These are phyloP conservation scores for Diaperis boleti DNA, from an alignment of 2,888 invertebrate genomes.

Conservation along the genomic window DNA sequence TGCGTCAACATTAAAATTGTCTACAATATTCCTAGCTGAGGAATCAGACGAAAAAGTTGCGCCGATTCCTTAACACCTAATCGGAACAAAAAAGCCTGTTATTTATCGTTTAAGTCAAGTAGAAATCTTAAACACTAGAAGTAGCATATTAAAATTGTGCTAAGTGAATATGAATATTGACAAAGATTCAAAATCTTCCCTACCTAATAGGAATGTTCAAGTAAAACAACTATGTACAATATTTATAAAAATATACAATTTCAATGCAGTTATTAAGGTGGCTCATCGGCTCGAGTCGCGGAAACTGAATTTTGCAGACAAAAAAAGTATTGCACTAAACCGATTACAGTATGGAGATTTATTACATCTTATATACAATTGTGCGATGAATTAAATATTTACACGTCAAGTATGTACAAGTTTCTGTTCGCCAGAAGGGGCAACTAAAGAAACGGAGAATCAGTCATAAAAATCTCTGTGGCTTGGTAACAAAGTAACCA, in stretches of 20 bases:
- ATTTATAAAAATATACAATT: constrained; percentile 62
- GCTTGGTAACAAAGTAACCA: constrained; percentile 42
- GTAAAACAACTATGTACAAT: constrained; percentile 59
- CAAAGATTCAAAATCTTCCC: constrained; percentile 43
- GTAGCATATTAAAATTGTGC: constrained; percentile 48
- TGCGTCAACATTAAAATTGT: constrained; percentile 16
- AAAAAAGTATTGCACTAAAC: constrained; percentile 42
- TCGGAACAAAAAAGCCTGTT: constrained; percentile 30
- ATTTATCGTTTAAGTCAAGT: constrained; percentile 42
- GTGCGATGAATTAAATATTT: constrained; percentile 42
- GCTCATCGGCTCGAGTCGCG: constrained; percentile 39
- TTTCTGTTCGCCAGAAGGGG: constrained; percentile 16
- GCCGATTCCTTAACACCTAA: constrained; percentile 31
- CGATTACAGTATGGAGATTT: constrained; percentile 29
- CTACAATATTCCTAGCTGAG: constrained; percentile 6
- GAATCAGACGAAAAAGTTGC: constrained; percentile 24
- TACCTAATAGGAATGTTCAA: constrained; percentile 59
- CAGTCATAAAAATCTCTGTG: constrained; percentile 40
- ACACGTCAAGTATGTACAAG: constrained; percentile 23
- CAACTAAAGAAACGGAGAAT: constrained; percentile 15
- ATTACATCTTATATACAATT: constrained; percentile 32
- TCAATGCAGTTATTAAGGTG: constrained; percentile 38
- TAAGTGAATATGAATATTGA: constrained; percentile 48
- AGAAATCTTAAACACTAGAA: constrained; percentile 47
- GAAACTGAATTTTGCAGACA: constrained; percentile 34